phyloP scores from a whole-genome alignment of 1,140 invertebrate species.

The Leptonema lineaticorne region DNA sequence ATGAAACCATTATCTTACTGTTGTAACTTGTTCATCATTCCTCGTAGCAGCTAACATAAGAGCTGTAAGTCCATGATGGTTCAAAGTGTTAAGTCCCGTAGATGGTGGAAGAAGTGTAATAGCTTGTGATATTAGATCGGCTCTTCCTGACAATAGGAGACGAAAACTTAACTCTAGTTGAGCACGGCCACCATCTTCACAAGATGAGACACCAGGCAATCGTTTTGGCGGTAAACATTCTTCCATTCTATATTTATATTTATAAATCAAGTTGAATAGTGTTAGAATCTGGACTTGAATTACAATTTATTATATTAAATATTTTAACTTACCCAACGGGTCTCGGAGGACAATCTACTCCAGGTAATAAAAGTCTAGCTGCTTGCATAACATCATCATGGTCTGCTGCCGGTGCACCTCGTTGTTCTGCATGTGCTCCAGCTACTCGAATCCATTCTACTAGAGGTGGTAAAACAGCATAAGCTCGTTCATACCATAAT shows the following conservation, averaged over 20 bases:
- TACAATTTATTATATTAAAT: slow-evolving; percentile 1
- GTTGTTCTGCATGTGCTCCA: slow-evolving; percentile 77
- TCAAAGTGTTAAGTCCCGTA: slow-evolving; percentile 73
- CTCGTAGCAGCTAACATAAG: slow-evolving; percentile 79
- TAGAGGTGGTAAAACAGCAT: slow-evolving; percentile 81
- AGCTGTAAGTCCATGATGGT: slow-evolving; percentile 76
- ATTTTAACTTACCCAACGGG: slow-evolving; percentile 57
- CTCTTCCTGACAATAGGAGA: slow-evolving; percentile 71
- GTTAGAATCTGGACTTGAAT: not conserved
- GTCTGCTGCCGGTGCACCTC: slow-evolving; percentile 76
- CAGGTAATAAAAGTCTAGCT: slow-evolving; percentile 78
- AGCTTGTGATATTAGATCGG: slow-evolving; percentile 78
- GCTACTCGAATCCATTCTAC: slow-evolving; percentile 85
- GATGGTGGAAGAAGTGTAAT: slow-evolving; percentile 70
- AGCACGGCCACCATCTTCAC: slow-evolving; percentile 56
- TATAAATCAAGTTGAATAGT: not conserved
- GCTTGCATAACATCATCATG: slow-evolving; percentile 88
- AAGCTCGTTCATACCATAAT: slow-evolving; percentile 82
- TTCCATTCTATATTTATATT: slow-evolving; percentile 33
- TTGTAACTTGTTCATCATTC: slow-evolving; percentile 75
- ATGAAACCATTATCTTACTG: slow-evolving; percentile 55
- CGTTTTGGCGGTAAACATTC: slow-evolving; percentile 44
- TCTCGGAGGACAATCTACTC: slow-evolving; percentile 83
- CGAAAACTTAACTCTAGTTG: slow-evolving; percentile 79
- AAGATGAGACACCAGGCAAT: slow-evolving; percentile 46